phyloP scores from a whole-genome alignment of 2,113 vertebrate genomes.

The Tiliqua scincoides region DNA sequence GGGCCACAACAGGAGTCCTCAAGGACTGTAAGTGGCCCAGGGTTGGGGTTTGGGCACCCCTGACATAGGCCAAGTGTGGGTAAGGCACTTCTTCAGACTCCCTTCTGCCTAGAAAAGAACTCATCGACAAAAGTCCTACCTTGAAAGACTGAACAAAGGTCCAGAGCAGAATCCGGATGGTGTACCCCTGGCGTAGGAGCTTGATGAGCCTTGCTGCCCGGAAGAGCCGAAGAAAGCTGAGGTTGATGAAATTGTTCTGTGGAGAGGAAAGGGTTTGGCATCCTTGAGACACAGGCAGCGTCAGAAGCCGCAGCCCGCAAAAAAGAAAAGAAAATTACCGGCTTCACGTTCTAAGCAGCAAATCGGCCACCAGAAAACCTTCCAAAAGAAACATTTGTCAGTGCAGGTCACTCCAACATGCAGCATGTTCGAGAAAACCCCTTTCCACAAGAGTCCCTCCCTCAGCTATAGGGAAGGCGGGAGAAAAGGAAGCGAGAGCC shows the following conservation, averaged over 20 bases:
- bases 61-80: too few relatives aligned
- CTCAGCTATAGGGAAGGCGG: constrained; percentile 50
- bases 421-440: constrained; percentile 69
- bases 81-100: neutral
- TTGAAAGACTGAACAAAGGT: constrained; percentile 98
- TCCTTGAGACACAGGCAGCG: constrained; percentile 53
- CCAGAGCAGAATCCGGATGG: constrained; percentile 97
- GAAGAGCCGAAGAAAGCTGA: constrained; percentile 95
- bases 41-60: too few relatives aligned
- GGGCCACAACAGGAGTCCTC: too few relatives aligned
- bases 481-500: constrained; percentile 44
- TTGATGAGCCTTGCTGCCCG: constrained; percentile 94
- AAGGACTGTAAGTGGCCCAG: too few relatives aligned
- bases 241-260: constrained; percentile 94
- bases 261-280: constrained; percentile 59
- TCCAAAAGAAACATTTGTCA: constrained; percentile 70
- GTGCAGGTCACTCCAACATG: constrained; percentile 72
- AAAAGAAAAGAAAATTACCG: constrained; percentile 70
- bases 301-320: constrained; percentile 69
- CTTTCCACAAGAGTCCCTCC: constrained; percentile 67
- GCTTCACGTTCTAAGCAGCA: constrained; percentile 73
- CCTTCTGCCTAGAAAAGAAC: neutral
- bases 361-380: constrained; percentile 74
- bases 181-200: constrained; percentile 94
- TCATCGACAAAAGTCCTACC: too few relatives aligned